phyloP scores from a whole-genome alignment of 1,140 invertebrate genomes.

The Neodiprion virginianus region DNA sequence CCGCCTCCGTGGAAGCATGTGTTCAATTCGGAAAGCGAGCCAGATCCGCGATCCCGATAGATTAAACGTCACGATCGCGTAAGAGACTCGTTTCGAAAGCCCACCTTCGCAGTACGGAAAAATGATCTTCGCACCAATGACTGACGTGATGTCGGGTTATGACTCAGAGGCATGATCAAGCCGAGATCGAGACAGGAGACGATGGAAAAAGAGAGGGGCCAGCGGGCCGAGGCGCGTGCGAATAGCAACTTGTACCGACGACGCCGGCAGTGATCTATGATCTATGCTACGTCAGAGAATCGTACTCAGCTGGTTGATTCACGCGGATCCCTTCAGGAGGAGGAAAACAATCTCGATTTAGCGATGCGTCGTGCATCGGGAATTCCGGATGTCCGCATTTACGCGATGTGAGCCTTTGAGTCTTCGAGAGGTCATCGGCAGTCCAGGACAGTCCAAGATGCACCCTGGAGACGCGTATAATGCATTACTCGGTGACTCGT shows the following conservation, averaged over 20 bases:
- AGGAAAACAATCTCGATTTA: not conserved
- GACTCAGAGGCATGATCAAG: no score
- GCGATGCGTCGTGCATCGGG: not conserved
- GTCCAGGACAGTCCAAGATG: no score
- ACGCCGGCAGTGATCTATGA: not conserved
- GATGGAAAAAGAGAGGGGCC: not conserved
- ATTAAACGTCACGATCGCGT: no score
- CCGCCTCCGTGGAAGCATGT: not conserved
- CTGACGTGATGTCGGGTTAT: no score
- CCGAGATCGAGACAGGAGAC: not conserved
- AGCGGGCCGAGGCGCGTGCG: not conserved
- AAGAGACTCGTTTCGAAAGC: no score
- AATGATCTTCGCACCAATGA: no score
- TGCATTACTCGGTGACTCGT: no score
- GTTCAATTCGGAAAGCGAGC: not conserved
- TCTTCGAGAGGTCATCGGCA: not conserved
- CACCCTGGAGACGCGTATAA: no score
- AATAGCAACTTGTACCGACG: not conserved
- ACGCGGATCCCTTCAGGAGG: not conserved
- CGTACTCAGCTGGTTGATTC: not conserved
- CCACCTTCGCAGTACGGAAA: no score
- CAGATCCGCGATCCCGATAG: no score
- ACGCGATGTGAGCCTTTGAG: not conserved
- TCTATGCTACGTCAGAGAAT: not conserved
- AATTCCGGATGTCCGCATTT: not conserved